A percentile compares a stretch with the other conserved stretches of the same genome.
phyloP scores from a whole-genome alignment of 2,888 invertebrate genomes.

The Xanthia icteritia region DNA sequence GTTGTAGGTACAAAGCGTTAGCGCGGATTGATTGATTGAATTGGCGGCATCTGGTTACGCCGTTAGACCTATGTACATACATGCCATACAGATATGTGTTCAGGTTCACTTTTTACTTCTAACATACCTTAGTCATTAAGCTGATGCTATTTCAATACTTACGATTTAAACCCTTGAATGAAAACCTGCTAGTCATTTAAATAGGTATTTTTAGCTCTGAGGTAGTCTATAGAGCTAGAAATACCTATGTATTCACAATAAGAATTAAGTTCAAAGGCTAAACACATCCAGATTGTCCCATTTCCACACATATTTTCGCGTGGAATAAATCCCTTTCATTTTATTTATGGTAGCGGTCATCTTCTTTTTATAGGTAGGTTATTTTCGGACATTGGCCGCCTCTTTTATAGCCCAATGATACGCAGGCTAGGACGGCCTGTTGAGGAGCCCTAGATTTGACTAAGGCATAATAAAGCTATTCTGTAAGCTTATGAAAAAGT shows the following conservation, averaged over 20 bases:
- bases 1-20: slow-evolving; percentile 15
- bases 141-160: not conserved
- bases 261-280: slow-evolving; percentile 4
- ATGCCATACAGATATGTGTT: not conserved
- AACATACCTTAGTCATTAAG: not conserved
- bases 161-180: not conserved
- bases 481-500: slow-evolving; percentile 41
- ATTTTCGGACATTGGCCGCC: slow-evolving; percentile 37
- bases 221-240: not conserved
- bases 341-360: slow-evolving; percentile 51
- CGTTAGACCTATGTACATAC: slow-evolving; percentile 1
- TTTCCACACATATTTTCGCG: slow-evolving; percentile 18
- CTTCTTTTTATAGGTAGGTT: slow-evolving; percentile 47
- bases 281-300: slow-evolving; percentile 10
- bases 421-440: not conserved
- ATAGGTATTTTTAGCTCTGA: not conserved
- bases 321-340: slow-evolving; percentile 43
- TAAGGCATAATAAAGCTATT: slow-evolving; percentile 24
- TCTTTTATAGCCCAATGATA: slow-evolving; percentile 39
- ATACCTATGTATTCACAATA: slow-evolving; percentile 8
- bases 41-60: slow-evolving; percentile 25
- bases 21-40: slow-evolving; percentile 37
- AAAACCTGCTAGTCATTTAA: not conserved
- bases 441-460: slow-evolving; percentile 12
- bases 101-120: not conserved